Conservation (phyloP, 2,888 invertebrate genomes). For the Crocallis elinguaria region DNA sequence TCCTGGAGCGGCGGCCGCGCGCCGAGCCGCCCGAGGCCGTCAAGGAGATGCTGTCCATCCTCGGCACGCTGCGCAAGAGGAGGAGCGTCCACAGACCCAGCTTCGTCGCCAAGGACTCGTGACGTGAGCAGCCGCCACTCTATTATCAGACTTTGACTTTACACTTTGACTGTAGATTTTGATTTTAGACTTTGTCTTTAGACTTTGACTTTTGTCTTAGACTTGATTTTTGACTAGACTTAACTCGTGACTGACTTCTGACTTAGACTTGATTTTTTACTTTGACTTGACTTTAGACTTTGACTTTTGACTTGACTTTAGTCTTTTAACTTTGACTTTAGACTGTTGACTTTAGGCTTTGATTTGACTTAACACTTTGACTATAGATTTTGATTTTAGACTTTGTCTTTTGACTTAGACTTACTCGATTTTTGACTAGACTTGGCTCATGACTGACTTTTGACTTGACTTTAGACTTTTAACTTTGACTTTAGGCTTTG, state of each 20-base stretch:
- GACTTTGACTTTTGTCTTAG: neutral
- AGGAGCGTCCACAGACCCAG: conserved; percentile 26
- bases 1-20: conserved; percentile 78
- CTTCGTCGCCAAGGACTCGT: conserved; percentile 1
- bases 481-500: too few relatives aligned
- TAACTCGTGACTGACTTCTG: too few relatives aligned
- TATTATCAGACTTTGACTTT: neutral
- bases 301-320: too few relatives aligned
- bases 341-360: neutral
- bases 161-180: neutral
- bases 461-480: too few relatives aligned
- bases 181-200: neutral
- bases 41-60: conserved; percentile 87
- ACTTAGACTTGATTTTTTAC: too few relatives aligned
- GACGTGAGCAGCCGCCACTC: neutral
- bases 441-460: too few relatives aligned
- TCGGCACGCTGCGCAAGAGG: conserved; percentile 78
- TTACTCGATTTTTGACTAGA: neutral
- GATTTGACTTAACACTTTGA: neutral
- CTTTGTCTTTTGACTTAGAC: neutral
- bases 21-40: conserved; percentile 85
- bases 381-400: neutral
- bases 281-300: too few relatives aligned
- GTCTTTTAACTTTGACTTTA: too few relatives aligned
- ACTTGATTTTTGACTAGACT: too few relatives aligned